These are phyloP conservation scores for Pocillopora grandis DNA, from an alignment of 92 coral and sea anemone species.

Conservation along the genomic window DNA sequence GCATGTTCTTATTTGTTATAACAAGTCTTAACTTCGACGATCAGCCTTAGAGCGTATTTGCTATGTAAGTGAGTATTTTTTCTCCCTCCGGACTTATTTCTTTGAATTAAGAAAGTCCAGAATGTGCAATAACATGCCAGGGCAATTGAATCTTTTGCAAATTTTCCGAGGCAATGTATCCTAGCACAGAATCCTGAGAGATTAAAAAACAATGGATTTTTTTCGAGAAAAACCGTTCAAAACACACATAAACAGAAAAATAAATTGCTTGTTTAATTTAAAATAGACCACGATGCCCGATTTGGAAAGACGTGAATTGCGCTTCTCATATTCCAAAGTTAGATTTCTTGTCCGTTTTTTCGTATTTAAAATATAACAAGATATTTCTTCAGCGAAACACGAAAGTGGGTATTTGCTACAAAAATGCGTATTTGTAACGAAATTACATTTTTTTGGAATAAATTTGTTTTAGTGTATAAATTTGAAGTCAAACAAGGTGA, in stretches of 20 bases:
- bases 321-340: background rate
- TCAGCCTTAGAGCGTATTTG: background rate
- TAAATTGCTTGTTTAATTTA: background rate
- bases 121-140: background rate
- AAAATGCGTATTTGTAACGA: background rate
- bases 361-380: background rate
- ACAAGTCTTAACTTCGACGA: background rate
- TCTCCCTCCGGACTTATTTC: background rate
- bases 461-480: background rate
- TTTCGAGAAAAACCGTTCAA: background rate
- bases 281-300: background rate
- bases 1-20: background rate
- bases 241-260: background rate
- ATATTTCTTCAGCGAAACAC: background rate
- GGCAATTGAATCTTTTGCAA: background rate
- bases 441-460: background rate
- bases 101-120: background rate
- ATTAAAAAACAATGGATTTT: background rate
- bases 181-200: background rate
- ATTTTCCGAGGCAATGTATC: background rate
- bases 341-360: background rate
- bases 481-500: slow-evolving; percentile 1
- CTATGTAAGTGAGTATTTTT: background rate
- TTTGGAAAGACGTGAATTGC: background rate
- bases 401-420: slow-evolving; percentile 8